These are phyloP conservation scores for Poeciliopsis turneri DNA, from an alignment of 2,797 vertebrate species.

Conservation along the genomic window DNA sequence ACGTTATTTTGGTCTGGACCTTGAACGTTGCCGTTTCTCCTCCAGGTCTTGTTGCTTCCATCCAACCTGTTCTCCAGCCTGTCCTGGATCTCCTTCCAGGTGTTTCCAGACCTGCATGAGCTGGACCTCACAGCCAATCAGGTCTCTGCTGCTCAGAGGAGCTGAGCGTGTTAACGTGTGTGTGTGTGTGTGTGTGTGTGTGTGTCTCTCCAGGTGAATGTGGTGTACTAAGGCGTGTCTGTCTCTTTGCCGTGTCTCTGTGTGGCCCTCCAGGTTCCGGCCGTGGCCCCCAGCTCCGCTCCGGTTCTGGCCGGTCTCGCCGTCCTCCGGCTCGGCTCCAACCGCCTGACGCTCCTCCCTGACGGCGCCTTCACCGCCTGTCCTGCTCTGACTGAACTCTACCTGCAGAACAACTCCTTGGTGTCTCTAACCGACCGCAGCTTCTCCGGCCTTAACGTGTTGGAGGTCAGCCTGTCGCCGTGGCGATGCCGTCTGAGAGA, in stretches of 20 bases:
- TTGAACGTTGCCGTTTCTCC: too few species aligned
- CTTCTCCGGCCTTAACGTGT: constrained; percentile 66
- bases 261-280: constrained; percentile 46
- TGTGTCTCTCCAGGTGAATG: constrained; percentile 40
- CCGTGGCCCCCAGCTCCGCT: constrained; percentile 19
- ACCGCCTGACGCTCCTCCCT: constrained; percentile 55
- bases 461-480: constrained; percentile 57
- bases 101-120: constrained; percentile 65
- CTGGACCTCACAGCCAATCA: constrained; percentile 73
- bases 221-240: too few species aligned
- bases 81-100: constrained; percentile 67
- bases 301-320: constrained; percentile 55
- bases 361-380: constrained; percentile 58
- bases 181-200: neutral
- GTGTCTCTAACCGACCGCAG: constrained; percentile 47
- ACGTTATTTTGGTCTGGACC: too few species aligned
- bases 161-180: too few species aligned
- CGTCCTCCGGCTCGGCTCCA: constrained; percentile 68
- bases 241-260: too few species aligned
- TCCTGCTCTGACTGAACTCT: constrained; percentile 65
- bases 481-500: neutral
- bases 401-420: constrained; percentile 71
- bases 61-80: constrained; percentile 21
- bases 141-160: constrained; percentile 25
- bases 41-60: too few species aligned